Percentiles rank a stretch among this genome's conserved stretches.
Evolutionary conservation across 2,797 vertebrate species (phyloP).

Genomic region (Taenioides sp.): DNA sequence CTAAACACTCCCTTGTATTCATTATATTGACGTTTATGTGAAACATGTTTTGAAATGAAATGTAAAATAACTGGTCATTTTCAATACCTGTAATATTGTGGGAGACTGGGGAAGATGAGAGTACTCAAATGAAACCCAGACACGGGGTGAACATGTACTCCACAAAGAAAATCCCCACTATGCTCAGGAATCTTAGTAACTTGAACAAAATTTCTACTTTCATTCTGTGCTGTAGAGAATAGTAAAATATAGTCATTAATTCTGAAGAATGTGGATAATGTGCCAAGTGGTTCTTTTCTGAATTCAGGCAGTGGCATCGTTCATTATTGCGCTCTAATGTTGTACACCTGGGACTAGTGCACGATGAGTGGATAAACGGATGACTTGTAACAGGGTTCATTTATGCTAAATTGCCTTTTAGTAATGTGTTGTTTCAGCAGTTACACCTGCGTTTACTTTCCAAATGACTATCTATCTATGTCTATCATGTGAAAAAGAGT

Average conservation of each 20-base stretch:
- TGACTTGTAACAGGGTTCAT: slow-evolving; percentile 2
- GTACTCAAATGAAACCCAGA: too few species aligned
- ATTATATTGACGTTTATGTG: too few species aligned
- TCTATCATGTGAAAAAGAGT: background rate
- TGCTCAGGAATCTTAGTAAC: background rate
- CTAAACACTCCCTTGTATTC: background rate
- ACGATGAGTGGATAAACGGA: slow-evolving; percentile 10
- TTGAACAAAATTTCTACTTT: background rate
- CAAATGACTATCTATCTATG: background rate
- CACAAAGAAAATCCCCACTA: too few species aligned
- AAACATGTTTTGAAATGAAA: too few species aligned
- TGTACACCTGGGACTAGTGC: slow-evolving; percentile 4
- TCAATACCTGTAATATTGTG: too few species aligned
- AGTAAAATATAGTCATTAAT: background rate
- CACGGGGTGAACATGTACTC: background rate
- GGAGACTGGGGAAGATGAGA: too few species aligned
- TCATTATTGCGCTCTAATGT: slow-evolving; percentile 7
- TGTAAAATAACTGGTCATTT: too few species aligned
- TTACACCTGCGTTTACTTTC: slow-evolving; percentile 4
- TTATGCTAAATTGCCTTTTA: slow-evolving; percentile 16
- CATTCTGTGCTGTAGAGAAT: background rate
- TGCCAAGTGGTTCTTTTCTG: background rate
- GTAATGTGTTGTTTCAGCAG: slow-evolving; percentile 8
- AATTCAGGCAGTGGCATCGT: background rate
- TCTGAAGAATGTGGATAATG: slow-evolving; percentile 4